These are phyloP conservation scores for Pteropus rufus DNA, from an alignment of 2,797 vertebrate genomes.

Conservation along the genomic window DNA sequence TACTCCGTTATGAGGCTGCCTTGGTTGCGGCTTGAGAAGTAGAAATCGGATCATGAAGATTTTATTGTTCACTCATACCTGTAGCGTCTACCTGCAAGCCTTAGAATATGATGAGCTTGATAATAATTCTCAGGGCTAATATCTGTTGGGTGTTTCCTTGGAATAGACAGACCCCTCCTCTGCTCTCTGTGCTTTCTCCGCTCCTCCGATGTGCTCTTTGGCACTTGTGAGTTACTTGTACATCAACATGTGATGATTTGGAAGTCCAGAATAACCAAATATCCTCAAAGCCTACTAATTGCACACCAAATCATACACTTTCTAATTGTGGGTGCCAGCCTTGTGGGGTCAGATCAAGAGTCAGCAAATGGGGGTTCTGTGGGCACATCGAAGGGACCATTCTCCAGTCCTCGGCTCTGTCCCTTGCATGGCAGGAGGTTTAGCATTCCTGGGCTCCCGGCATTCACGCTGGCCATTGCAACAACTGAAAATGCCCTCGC, in stretches of 20 bases:
- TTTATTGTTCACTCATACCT: background rate
- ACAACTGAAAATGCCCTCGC: background rate
- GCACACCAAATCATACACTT: background rate
- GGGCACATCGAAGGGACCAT: rapidly evolving
- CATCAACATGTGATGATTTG: background rate
- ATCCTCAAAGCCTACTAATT: background rate
- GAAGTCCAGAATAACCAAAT: background rate
- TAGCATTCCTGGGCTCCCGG: background rate
- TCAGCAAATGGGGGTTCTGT: rapidly evolving
- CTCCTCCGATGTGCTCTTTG: background rate
- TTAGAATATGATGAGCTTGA: background rate
- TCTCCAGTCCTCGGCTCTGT: background rate
- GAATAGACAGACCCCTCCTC: background rate
- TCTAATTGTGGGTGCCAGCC: background rate
- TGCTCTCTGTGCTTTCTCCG: background rate
- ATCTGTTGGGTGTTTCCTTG: background rate
- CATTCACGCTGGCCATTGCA: background rate
- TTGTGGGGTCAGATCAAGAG: background rate
- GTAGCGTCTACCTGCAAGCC: background rate
- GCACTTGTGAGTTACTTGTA: no score
- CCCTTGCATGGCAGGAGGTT: background rate
- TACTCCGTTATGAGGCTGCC: background rate
- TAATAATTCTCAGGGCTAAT: background rate
- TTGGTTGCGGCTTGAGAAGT: background rate
- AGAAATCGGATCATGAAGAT: background rate